Percentiles rank a stretch among this genome's conserved stretches.
These are phyloP conservation scores for Callipepla californica DNA, from an alignment of 2,113 vertebrate species.

Conservation along the genomic window DNA sequence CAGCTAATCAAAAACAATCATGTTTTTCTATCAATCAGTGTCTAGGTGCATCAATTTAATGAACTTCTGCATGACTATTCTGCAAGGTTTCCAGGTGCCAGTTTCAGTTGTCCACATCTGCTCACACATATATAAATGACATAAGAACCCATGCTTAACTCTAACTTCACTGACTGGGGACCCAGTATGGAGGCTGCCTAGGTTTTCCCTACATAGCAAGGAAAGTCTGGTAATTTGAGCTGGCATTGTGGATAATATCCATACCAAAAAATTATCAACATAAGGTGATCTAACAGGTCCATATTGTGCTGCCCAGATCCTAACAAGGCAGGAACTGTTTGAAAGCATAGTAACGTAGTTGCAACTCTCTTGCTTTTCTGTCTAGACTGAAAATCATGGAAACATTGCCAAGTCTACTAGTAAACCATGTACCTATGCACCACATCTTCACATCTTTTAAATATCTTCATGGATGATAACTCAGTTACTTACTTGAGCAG, in stretches of 20 bases:
- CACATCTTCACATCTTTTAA: background rate
- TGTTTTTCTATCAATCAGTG: background rate
- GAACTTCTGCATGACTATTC: background rate
- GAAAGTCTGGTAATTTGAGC: background rate
- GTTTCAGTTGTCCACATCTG: background rate
- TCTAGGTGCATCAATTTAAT: background rate
- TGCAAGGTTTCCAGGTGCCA: background rate
- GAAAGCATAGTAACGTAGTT: background rate
- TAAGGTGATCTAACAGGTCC: background rate
- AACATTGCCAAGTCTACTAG: background rate
- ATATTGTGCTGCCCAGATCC: background rate
- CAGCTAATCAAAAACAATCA: background rate
- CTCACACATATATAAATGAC: background rate
- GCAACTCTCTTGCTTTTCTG: background rate
- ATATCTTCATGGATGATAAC: background rate
- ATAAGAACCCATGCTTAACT: background rate
- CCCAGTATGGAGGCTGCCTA: background rate
- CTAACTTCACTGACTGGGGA: background rate
- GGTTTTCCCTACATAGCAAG: rapidly evolving
- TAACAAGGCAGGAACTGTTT: background rate
- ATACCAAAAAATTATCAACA: background rate
- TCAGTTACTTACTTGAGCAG: background rate
- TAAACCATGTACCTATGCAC: background rate
- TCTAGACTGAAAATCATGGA: background rate
- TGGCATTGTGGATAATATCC: background rate